Base-by-base conservation (phyloP, 1,140 invertebrate species). In the roundworm (Caenorhabditis elegans) region DNA sequence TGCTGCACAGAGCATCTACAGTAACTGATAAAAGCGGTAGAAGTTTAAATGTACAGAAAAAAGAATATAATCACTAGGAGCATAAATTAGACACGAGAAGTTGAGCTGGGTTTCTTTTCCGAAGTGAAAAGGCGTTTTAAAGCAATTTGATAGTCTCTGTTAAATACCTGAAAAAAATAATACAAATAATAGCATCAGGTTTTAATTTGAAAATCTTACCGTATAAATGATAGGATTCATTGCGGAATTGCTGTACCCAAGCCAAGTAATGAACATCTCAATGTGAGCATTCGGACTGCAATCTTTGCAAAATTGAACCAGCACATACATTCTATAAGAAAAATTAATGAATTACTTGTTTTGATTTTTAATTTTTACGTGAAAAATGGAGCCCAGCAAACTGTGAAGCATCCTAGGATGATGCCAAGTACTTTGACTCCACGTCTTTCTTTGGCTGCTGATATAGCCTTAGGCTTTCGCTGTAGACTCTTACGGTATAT, bases 151-250 rank as follows among this genome's bases (percentile, higher is more conserved):
- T 89, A 89, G 65, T 89, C 88, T n/a, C 88, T 82, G 79, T 88
- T 89, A 75, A 90, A 90, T 17, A 89, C 85, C 85, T 85, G 43
- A 60, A 84, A 82, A n/a, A 15, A 51, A 24, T 22, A 39, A 28
- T 28, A 77, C 26, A 48, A 6, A 47, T n/a, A 77, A 80, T 65
- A 75, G 28, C n/a, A n/a, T n/a, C n/a, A n/a, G n/a, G n/a, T n/a
- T n/a, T n/a, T n/a, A n/a, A n/a, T n/a, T n/a, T n/a, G n/a, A n/a
- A 3, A 75, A 24, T 17, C 26, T 65, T 76, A 89, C 88, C 39
- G 88, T 88, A 83, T 89, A 89, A 70, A 89, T 89, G 28, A 89
- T 89, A 39, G 89, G 88, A 80, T 90, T 89, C 88, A 90, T 89
- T 22, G 87, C 88, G 13, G 86, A 87, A 76, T 89, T 90, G 24